Base-by-base conservation (phyloP, 2,888 invertebrate species). In the Plagiodera versicolora region DNA sequence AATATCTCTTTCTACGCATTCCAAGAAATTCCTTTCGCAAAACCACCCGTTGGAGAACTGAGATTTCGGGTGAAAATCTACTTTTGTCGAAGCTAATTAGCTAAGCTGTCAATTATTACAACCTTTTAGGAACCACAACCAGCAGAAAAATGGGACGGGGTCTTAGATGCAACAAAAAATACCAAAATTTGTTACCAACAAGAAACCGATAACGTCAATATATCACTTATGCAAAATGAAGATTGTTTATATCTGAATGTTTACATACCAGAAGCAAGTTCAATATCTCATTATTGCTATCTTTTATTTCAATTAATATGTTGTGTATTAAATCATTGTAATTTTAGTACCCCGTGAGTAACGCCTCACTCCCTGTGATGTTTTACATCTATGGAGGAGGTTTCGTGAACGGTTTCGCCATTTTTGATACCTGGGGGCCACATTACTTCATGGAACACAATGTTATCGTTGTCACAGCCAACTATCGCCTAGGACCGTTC, bases 311-410 rank as follows among this genome's bases (percentile, higher is more conserved):
- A 24, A 24, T 3, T 24, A 5, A 24, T 3, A 24, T 6, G 24
- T 5, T 5, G 24, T 24, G 24, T 24, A 5, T 24, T 24, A 5
- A 6, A 24, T 6, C 24, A 5, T 24, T 24, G 3, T n/a, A 5
- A 24, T 24, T 24, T 24, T 6, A 24, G 24, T 24, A 24, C 6
- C 24, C 24, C 24, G 4, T 6, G 3, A 24, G 4, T 24, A 24
- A 24, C 24, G 24, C 65, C 17, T 51, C 67, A 6, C 58, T 79
- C 50, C 78, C 81, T 16, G 81, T 81, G 0, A 70, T 81, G 60
- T 72, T 80, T 11, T 77, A 72, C 60, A 74, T 81, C 49, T 79
- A 80, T 62, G 79, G 80, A 1, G 81, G 81, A 8, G 78, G 75
- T 5, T 81, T 78, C 63, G 74, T 76, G 62, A 67, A 66, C 19